Evolutionary conservation across 2,888 invertebrate species (phyloP).

Genomic region (Parnassius orleans): DNA sequence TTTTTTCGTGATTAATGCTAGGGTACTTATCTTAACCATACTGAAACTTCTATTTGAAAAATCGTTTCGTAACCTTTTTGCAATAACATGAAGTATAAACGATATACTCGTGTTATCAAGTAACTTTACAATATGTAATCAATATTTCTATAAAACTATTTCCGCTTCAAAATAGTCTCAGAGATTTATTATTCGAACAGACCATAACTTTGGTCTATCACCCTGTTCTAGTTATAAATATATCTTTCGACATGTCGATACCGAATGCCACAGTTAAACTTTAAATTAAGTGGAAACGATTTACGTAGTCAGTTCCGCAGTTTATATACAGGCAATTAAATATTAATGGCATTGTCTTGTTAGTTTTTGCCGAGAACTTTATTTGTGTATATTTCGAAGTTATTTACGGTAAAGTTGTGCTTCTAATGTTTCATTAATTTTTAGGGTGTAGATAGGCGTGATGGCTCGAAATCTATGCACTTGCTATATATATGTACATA

Average conservation of each 20-base stretch:
- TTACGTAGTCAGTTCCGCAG: conserved; percentile 10
- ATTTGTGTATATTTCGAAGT: no score
- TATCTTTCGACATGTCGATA: conserved; percentile 15
- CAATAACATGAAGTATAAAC: conserved; percentile 48
- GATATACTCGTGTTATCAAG: no score
- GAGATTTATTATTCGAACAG: conserved; percentile 17
- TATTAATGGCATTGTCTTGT: conserved; percentile 4
- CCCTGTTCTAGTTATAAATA: conserved; percentile 13
- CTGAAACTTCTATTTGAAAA: conserved; percentile 34
- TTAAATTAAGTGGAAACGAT: conserved; percentile 23
- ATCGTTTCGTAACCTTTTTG: conserved; percentile 38
- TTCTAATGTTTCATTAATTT: no score
- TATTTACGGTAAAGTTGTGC: no score
- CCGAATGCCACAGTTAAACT: conserved; percentile 14
- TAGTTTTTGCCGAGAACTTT: neutral
- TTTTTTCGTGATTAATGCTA: conserved; percentile 46
- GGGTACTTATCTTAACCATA: conserved; percentile 49
- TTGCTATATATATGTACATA: no score
- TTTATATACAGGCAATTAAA: conserved; percentile 10
- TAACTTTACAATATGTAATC: no score
- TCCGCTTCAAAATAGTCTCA: conserved; percentile 25
- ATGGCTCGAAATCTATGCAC: no score
- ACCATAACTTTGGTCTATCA: conserved; percentile 13
- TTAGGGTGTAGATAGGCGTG: no score
- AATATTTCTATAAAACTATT: conserved; percentile 42